Evolutionary conservation across 2,113 vertebrate species (phyloP), one percentile per base, ranked within the genome.

Genomic region (human (Homo sapiens)): DNA sequence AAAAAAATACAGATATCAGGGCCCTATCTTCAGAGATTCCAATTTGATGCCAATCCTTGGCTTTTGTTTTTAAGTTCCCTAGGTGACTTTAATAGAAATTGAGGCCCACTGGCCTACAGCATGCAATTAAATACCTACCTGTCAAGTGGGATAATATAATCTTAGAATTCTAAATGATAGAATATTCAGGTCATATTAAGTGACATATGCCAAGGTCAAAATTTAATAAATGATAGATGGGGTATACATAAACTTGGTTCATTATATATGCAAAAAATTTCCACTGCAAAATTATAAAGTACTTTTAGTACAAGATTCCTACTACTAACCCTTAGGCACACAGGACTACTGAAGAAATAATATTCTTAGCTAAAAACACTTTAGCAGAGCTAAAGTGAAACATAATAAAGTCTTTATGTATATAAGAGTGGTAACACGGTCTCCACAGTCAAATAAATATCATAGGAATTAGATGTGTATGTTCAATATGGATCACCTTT

Each of bases 31-130:
- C 64, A 72, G 76, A 95, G 81, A 94, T 78, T 88, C 72, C 88
- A 52, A 59, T 45, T 84, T 55, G 35, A 92, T 80, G 32, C 45
- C 76, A 87, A 90, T 57, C 72, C 10, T 90, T 22, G 68, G 83
- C 35, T 94, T 38, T 84, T 30, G 35, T 76, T 96, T 94, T 64
- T 38, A 83, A 91, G 61, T 96, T 94, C 25, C 25, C 32, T 68
- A 38, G 12, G 57, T 96, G 88, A 97, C 84, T 25, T 94, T 98
- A 97, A 96, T 73, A 97, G 94, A 97, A 94, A 96, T 25, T 92
- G 90, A 97, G 48, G 90, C 57, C 25, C 52, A 95, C 43, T 90
- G 85, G 43, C 32, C 64, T 84, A 84, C 30, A 90, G 87, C 90
- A 85, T 61, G 20, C 92, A 98, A 96, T 97, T 96, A 97, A 55